phyloP scores from a whole-genome alignment of 1,140 invertebrate species.

The Neelides sp. region DNA sequence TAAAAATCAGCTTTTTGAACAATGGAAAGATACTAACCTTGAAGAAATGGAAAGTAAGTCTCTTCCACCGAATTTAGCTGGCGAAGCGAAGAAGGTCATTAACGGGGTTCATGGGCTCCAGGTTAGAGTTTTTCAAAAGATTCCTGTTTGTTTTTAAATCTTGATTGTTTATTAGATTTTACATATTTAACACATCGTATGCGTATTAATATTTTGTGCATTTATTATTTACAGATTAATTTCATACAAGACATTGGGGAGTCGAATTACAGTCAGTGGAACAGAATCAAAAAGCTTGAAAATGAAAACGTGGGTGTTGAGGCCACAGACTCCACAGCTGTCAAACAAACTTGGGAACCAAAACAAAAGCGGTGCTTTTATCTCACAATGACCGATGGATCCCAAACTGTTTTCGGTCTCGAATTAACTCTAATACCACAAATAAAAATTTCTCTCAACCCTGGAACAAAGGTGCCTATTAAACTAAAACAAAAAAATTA shows the following conservation, averaged over 20 bases:
- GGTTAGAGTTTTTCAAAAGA: conserved; percentile 37
- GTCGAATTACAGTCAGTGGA: conserved; percentile 50
- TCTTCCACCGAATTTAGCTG: conserved; percentile 42
- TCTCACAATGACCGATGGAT: conserved; percentile 61
- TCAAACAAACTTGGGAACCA: conserved; percentile 37
- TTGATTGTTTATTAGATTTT: conserved; percentile 1
- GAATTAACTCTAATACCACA: conserved; percentile 54
- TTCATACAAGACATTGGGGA: conserved; percentile 45
- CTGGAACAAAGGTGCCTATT: conserved; percentile 49
- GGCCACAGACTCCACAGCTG: conserved; percentile 36
- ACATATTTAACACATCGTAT: neutral
- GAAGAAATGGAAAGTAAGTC: conserved; percentile 42
- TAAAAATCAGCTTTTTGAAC: conserved; percentile 35
- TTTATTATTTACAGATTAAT: conserved; percentile 37
- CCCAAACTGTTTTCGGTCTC: conserved; percentile 52
- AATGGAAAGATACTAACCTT: conserved; percentile 51
- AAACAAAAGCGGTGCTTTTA: conserved; percentile 53
- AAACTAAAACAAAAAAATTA: neutral
- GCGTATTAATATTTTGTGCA: neutral
- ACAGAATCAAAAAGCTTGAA: conserved; percentile 45
- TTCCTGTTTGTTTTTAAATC: conserved; percentile 16
- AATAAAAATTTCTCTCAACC: conserved; percentile 46
- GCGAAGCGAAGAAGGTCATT: conserved; percentile 37
- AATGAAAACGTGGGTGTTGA: conserved; percentile 40
- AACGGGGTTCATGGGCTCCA: conserved; percentile 46